Evolutionary conservation across 2,113 vertebrate genomes (phyloP).

Genomic region (Pelecanus crispus): DNA sequence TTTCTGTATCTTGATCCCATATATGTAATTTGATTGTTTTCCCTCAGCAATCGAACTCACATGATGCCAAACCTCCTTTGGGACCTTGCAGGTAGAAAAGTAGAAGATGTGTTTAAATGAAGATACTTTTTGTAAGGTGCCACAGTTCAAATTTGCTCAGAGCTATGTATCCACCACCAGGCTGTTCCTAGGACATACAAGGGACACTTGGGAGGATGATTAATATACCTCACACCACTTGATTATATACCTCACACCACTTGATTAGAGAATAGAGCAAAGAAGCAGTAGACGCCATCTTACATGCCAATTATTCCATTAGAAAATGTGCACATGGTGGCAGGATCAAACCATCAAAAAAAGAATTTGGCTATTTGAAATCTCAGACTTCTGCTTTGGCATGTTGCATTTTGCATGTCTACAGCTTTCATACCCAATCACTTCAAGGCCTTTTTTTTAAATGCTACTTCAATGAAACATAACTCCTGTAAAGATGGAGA

Average conservation of each 20-base stretch:
- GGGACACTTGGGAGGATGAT: not conserved
- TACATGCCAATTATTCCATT: not conserved
- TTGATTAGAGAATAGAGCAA: not conserved
- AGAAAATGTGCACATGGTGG: not conserved
- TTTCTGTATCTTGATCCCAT: not conserved
- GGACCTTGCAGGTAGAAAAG: not conserved
- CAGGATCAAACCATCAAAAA: not conserved
- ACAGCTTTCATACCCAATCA: not conserved
- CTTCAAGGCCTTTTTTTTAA: not conserved
- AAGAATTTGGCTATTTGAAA: not conserved
- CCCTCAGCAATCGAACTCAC: not conserved
- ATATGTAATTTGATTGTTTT: not conserved
- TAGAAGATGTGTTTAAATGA: rapidly evolving
- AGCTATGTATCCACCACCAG: not conserved
- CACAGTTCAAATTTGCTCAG: not conserved
- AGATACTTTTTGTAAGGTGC: not conserved
- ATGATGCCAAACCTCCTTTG: not conserved
- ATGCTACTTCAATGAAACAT: not conserved
- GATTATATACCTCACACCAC: not conserved
- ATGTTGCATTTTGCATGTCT: not conserved
- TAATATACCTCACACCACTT: not conserved
- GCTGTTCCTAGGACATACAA: not conserved
- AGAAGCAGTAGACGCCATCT: not conserved
- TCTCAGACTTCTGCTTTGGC: not conserved
- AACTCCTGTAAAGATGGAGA: not conserved